phyloP scores from a whole-genome alignment of 1,140 invertebrate genomes.

The Drosophila sproati region DNA sequence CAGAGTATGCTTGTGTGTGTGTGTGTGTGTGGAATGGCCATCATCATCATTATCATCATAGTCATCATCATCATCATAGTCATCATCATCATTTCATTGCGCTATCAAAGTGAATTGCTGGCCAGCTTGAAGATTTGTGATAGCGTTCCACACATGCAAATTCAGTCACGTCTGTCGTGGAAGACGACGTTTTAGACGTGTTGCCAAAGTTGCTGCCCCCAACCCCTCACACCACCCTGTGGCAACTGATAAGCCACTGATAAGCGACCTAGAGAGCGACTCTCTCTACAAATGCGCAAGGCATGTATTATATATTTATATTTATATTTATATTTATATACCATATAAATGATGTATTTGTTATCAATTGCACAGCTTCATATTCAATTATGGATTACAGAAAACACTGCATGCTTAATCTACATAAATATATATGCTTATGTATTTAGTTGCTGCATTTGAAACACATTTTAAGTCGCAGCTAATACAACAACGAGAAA shows the following conservation, averaged over 20 bases:
- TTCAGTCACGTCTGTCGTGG: slow-evolving; percentile 74
- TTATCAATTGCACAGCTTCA: slow-evolving; percentile 54
- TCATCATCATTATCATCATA: slow-evolving; percentile 13
- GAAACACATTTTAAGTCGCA: slow-evolving; percentile 46
- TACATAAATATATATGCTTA: slow-evolving; percentile 26
- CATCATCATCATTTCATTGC: slow-evolving; percentile 13
- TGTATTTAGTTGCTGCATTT: slow-evolving; percentile 47
- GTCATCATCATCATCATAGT: slow-evolving; percentile 13
- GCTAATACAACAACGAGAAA: slow-evolving; percentile 27
- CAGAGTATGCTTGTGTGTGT: slow-evolving; percentile 19
- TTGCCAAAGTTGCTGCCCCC: slow-evolving; percentile 57
- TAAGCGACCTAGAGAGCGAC: slow-evolving; percentile 7
- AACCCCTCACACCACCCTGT: not conserved
- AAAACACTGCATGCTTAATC: slow-evolving; percentile 15
- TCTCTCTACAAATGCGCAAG: slow-evolving; percentile 10
- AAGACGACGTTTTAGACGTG: slow-evolving; percentile 77
- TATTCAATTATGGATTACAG: slow-evolving; percentile 48
- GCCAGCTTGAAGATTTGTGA: slow-evolving; percentile 37
- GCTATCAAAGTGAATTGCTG: slow-evolving; percentile 11
- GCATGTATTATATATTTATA: slow-evolving; percentile 15
- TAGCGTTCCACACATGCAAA: slow-evolving; percentile 58
- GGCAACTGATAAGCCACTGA: slow-evolving; percentile 3
- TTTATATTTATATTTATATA: slow-evolving; percentile 27
- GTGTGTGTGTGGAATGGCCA: slow-evolving; percentile 23
- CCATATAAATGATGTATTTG: not conserved